Base-by-base conservation (phyloP, 2,113 vertebrate genomes). In the Kryptolebias marmoratus region DNA sequence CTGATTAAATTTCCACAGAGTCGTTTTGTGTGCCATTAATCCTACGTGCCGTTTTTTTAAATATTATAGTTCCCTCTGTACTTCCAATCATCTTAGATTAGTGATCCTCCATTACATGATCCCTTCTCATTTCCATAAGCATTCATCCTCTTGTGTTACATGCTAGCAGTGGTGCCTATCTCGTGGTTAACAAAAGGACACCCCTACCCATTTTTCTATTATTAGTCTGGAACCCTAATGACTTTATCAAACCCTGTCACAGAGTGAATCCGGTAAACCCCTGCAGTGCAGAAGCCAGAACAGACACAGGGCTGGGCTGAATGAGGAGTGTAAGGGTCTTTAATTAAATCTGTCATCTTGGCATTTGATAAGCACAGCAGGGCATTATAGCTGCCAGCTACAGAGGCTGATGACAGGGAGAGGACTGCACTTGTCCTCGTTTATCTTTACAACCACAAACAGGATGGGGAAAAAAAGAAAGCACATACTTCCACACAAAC, bases 321-420 rank as follows among this genome's bases (percentile, higher is more conserved):
- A 84, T 71, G 65, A 82, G 70, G 72, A 80, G 60, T 49, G 63
- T 66, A 62, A 64, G 69, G 81, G 75, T 81, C 76, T 89, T 87
- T 90, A 91, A 92, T 91, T 92, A 91, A 92, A 90, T 89, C 81
- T 85, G 80, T 82, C 86, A 80, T 88, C 69, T 75, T 84, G 81
- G 88, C 78, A 85, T 91, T 88, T 89, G 86, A 90, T 89, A 87
- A 88, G 84, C 80, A 59, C 63, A 77, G 74, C 56, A 59, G 76
- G 74, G 77, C 56, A 66, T 79, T 64, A 65, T 82, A 59, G 62
- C 87, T 71, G 73, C 80, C 64, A 75, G 81, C 71, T 65, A 77
- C 69, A 57, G 49, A 63, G 60, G 57, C 64, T 62, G 56, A 66
- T 71, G 71, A 28, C 44, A 31, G 56, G 45, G 36, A 66, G 45